These are phyloP conservation scores for Xenus cinereus DNA, from an alignment of 2,113 vertebrate genomes.

Conservation along the genomic window DNA sequence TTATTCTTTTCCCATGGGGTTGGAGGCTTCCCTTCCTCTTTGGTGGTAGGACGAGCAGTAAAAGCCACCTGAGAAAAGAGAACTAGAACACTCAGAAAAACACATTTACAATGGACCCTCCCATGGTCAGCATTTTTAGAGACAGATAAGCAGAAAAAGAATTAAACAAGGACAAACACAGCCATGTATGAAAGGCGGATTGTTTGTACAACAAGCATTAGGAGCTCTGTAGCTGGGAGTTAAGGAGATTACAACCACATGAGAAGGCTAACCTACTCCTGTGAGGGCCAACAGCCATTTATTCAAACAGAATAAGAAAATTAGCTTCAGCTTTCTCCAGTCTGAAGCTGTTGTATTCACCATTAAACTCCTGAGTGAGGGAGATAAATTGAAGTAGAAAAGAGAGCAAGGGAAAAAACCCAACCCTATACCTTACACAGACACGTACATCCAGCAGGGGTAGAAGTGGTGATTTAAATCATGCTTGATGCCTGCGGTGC, in stretches of 20 bases:
- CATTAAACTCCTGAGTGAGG: background rate
- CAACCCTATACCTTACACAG: background rate
- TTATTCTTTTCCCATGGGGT: background rate
- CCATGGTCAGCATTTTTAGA: background rate
- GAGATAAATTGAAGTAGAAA: slow-evolving; percentile 34
- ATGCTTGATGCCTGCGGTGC: background rate
- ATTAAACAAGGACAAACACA: background rate
- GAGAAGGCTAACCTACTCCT: slow-evolving; percentile 27
- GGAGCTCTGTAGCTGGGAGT: background rate
- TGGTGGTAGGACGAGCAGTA: background rate
- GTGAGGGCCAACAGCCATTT: slow-evolving; percentile 7
- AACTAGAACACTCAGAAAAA: background rate
- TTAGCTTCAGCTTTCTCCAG: background rate
- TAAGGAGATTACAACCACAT: slow-evolving; percentile 42
- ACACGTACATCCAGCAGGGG: background rate
- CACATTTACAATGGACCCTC: background rate
- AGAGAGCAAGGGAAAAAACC: background rate
- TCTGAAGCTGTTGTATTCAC: background rate
- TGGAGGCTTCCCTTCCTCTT: background rate
- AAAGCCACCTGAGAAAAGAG: background rate
- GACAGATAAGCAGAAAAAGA: background rate
- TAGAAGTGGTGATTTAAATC: slow-evolving; percentile 9
- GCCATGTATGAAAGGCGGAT: background rate
- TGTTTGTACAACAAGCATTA: slow-evolving; percentile 2
- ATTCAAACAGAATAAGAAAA: slow-evolving; percentile 18